These are phyloP conservation scores for Mustela nigripes DNA, from an alignment of 2,113 vertebrate genomes.

Conservation along the genomic window DNA sequence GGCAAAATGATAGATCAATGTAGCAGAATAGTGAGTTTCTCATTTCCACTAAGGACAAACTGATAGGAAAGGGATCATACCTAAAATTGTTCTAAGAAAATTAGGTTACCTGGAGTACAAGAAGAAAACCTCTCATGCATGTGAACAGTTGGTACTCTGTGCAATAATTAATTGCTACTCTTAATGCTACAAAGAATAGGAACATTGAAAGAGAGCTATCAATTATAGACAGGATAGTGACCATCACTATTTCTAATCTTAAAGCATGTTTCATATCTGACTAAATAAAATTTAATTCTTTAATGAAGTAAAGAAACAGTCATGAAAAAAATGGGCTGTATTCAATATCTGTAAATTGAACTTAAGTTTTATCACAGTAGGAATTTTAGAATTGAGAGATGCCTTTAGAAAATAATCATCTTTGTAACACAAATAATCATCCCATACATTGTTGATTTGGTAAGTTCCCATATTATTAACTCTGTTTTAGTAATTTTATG, in stretches of 20 bases:
- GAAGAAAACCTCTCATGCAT: neutral
- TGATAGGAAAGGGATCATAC: neutral
- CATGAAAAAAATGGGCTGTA: neutral
- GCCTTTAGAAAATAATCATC: slow-evolving; percentile 27
- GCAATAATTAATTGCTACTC: neutral
- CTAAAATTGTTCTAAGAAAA: slow-evolving; percentile 55
- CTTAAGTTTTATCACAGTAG: neutral
- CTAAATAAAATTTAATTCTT: slow-evolving; percentile 15
- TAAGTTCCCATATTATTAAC: neutral
- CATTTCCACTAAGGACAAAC: neutral
- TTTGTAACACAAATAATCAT: neutral
- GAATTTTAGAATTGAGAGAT: neutral
- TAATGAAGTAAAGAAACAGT: neutral
- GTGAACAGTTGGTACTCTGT: neutral
- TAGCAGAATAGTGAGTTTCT: neutral
- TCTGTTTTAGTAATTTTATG: neutral
- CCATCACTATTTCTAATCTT: neutral
- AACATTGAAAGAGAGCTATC: neutral
- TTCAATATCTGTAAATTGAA: neutral
- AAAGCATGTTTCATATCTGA: neutral
- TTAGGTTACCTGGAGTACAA: neutral
- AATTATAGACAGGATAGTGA: neutral
- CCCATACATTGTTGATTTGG: neutral
- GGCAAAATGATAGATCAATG: neutral
- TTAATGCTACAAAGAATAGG: neutral